phyloP scores from a whole-genome alignment of 2,113 vertebrate species.

The Setophaga coronata region DNA sequence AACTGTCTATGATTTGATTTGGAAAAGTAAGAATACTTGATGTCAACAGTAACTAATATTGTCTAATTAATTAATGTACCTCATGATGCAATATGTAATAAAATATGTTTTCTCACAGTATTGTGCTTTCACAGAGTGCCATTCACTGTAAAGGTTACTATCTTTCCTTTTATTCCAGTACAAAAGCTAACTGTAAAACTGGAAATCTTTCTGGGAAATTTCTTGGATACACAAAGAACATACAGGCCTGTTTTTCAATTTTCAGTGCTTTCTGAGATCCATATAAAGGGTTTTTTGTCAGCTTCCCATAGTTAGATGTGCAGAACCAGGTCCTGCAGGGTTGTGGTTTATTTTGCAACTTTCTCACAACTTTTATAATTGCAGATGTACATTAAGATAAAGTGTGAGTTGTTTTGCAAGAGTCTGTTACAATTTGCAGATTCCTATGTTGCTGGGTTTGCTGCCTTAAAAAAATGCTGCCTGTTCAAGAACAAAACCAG shows the following conservation, averaged over 20 bases:
- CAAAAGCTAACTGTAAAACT: constrained; percentile 72
- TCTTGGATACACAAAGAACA: constrained; percentile 56
- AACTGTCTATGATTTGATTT: constrained; percentile 13
- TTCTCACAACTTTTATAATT: constrained; percentile 26
- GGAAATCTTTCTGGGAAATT: constrained; percentile 69
- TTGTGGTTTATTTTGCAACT: background rate
- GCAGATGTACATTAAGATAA: constrained; percentile 6
- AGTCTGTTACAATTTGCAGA: background rate
- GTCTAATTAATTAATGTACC: constrained; percentile 44
- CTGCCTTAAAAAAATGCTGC: background rate
- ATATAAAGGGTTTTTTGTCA: constrained; percentile 67
- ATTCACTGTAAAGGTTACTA: constrained; percentile 62
- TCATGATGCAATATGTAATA: constrained; percentile 54
- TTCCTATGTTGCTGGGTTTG: background rate
- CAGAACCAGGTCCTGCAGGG: constrained; percentile 42
- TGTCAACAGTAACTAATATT: constrained; percentile 68
- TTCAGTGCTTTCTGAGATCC: constrained; percentile 35
- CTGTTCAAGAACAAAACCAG: background rate
- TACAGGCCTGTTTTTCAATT: constrained; percentile 6
- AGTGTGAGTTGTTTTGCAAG: background rate
- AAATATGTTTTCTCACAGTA: constrained; percentile 53
- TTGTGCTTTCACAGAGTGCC: constrained; percentile 18
- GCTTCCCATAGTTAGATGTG: background rate
- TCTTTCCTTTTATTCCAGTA: constrained; percentile 59
- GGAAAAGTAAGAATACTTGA: constrained; percentile 49